These are phyloP conservation scores for Eledona agricola DNA, from an alignment of 2,888 invertebrate genomes.

Conservation along the genomic window DNA sequence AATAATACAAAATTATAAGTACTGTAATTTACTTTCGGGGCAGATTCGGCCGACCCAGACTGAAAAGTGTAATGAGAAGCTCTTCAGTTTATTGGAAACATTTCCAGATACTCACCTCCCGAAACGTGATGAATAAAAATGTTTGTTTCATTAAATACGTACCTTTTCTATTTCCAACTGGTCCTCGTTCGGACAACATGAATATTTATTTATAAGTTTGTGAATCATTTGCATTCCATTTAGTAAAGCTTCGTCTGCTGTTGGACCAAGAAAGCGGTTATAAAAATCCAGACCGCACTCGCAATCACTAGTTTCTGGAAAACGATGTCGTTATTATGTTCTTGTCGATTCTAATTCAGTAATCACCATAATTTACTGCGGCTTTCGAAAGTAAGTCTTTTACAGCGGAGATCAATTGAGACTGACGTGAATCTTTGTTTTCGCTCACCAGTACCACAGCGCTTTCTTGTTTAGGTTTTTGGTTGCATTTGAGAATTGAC, in stretches of 20 bases:
- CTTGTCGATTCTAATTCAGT: too few relatives aligned
- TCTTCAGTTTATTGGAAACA: background rate
- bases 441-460: too few relatives aligned
- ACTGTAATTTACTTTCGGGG: background rate
- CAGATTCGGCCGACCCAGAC: background rate
- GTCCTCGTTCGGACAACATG: constrained; percentile 1
- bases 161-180: background rate
- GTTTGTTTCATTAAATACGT: too few relatives aligned
- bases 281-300: constrained; percentile 4
- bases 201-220: background rate
- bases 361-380: too few relatives aligned
- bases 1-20: background rate
- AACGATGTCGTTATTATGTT: too few relatives aligned
- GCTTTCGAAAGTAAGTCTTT: too few relatives aligned
- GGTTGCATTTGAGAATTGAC: too few relatives aligned
- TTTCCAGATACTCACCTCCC: constrained; percentile 1
- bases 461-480: too few relatives aligned
- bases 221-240: constrained; percentile 4
- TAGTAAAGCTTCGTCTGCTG: constrained; percentile 16
- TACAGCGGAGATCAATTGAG: too few relatives aligned
- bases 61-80: background rate
- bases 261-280: constrained; percentile 9
- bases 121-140: too few relatives aligned
- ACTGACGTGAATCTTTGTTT: too few relatives aligned
- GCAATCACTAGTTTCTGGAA: too few relatives aligned